A percentile compares a stretch with the other conserved stretches of the same genome.
Conservation (phyloP, 2,888 invertebrate species). For the Biston betularia region DNA sequence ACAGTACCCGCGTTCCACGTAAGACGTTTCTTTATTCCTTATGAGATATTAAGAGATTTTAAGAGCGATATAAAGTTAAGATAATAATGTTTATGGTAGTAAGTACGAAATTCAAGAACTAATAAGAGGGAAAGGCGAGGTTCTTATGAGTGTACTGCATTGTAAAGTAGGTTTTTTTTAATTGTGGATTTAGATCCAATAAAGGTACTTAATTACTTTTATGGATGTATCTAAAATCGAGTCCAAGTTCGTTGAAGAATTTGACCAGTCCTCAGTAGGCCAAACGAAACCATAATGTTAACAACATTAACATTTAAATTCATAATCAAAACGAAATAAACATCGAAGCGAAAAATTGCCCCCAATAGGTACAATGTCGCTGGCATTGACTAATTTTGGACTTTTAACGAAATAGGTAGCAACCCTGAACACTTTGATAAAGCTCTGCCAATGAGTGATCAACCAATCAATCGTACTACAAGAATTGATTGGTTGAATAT, state of each 20-base stretch:
- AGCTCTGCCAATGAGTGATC: too few species aligned
- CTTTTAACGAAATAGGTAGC: conserved; percentile 12
- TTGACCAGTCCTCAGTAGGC: conserved; percentile 42
- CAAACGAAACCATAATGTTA: conserved; percentile 39
- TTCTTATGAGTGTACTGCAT: too few species aligned
- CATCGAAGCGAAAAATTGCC: conserved; percentile 45
- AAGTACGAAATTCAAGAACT: too few species aligned
- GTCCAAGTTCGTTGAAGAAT: conserved; percentile 37
- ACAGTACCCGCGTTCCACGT: too few species aligned
- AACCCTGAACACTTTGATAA: neutral
- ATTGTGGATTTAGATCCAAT: neutral
- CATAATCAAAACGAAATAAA: conserved; percentile 49
- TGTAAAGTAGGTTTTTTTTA: too few species aligned
- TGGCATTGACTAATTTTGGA: conserved; percentile 22
- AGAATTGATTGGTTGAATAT: too few species aligned
- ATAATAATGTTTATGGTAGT: too few species aligned
- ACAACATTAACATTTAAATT: conserved; percentile 46
- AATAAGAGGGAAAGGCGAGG: too few species aligned
- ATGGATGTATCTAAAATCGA: conserved; percentile 10
- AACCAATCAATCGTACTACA: too few species aligned
- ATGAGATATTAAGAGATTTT: too few species aligned
- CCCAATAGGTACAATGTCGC: conserved; percentile 41
- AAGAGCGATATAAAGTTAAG: too few species aligned
- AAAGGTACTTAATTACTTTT: neutral
- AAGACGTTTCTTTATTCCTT: too few species aligned